Evolutionary conservation across 2,888 invertebrate genomes (phyloP).

Genomic region (Thecocarcelia acutangulata): DNA sequence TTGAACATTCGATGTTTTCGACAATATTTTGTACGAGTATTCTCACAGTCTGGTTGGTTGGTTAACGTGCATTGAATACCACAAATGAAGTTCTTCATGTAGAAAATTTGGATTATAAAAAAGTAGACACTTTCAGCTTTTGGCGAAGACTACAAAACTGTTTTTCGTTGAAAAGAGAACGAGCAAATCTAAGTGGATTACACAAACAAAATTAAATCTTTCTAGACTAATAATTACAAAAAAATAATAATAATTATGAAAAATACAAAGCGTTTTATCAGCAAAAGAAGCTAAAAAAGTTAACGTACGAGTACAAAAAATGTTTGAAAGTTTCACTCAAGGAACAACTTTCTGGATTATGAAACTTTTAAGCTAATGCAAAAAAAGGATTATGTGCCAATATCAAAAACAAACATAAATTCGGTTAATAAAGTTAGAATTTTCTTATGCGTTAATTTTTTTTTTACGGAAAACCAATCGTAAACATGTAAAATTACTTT

Average conservation of each 20-base stretch:
- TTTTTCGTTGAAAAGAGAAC: conserved; percentile 26
- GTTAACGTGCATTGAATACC: conserved; percentile 31
- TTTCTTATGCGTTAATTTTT: no score
- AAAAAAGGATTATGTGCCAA: no score
- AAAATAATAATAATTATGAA: no score
- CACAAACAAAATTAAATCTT: conserved; percentile 38
- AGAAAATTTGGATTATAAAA: conserved; percentile 27
- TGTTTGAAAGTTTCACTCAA: conserved; percentile 1
- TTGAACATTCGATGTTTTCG: no score
- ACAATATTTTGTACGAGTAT: no score
- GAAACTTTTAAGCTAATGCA: no score
- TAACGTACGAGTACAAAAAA: not conserved
- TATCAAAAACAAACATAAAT: no score
- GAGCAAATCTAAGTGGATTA: conserved; percentile 17
- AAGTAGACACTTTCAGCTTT: conserved; percentile 24
- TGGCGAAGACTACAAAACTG: conserved; percentile 47
- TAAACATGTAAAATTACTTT: no score
- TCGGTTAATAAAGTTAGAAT: no score
- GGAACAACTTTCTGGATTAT: not conserved
- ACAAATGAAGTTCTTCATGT: conserved; percentile 16
- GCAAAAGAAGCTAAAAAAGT: conserved; percentile 18
- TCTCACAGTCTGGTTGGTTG: no score
- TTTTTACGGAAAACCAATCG: no score
- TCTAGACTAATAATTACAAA: conserved; percentile 45
- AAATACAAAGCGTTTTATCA: conserved; percentile 31